These are phyloP conservation scores for Falco biarmicus DNA, from an alignment of 2,797 vertebrate species.

Conservation along the genomic window DNA sequence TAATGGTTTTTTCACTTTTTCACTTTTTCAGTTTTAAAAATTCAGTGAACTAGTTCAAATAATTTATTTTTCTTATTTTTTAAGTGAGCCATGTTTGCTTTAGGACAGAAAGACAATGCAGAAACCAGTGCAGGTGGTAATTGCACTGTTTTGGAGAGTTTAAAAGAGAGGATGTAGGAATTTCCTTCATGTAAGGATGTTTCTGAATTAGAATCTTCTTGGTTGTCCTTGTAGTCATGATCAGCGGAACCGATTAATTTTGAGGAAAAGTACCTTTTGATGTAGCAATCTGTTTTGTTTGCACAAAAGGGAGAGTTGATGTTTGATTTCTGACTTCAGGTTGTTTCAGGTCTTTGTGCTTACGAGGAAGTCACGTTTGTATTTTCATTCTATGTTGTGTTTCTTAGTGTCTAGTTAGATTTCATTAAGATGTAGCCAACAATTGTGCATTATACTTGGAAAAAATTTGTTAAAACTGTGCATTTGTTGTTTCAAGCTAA, in stretches of 20 bases:
- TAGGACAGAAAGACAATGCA: neutral
- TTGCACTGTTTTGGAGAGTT: neutral
- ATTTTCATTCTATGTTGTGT: neutral
- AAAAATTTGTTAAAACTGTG: neutral
- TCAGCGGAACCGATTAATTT: neutral
- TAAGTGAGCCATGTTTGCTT: neutral
- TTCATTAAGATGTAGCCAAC: neutral
- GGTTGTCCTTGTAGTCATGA: neutral
- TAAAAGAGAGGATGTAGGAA: neutral
- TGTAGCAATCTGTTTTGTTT: neutral
- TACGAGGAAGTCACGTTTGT: rapidly evolving
- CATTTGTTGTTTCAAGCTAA: neutral
- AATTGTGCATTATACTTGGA: neutral
- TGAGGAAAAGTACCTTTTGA: neutral
- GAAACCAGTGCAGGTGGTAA: neutral
- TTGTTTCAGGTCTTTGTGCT: neutral
- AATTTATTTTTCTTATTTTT: neutral
- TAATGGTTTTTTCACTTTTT: neutral
- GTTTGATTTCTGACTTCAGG: neutral
- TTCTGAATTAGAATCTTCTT: neutral
- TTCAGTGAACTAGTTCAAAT: neutral
- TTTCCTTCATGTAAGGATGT: neutral
- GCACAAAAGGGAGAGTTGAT: neutral
- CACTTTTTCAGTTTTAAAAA: neutral
- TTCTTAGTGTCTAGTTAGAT: neutral